phyloP scores from a whole-genome alignment of 2,797 vertebrate species.

The Eutrigla gurnardus region DNA sequence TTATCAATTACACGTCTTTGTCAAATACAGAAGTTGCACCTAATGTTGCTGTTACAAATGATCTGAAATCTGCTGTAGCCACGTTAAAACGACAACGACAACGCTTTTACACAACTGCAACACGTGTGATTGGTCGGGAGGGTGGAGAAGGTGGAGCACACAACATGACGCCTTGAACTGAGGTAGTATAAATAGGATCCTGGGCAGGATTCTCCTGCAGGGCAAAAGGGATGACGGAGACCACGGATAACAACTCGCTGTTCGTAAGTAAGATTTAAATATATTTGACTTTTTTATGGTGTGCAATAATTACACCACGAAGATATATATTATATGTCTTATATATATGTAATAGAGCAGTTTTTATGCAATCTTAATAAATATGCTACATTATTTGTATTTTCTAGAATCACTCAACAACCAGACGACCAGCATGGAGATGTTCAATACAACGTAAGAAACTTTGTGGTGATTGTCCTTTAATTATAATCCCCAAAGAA shows the following conservation, averaged over 20 bases:
- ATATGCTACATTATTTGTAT: neutral
- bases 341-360: neutral
- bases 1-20: neutral
- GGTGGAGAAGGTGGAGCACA: conserved; percentile 47
- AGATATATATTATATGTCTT: neutral
- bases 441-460: conserved; percentile 66
- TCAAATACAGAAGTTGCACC: neutral
- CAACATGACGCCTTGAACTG: conserved; percentile 25
- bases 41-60: neutral
- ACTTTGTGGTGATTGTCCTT: conserved; percentile 2
- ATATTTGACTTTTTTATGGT: neutral
- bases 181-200: conserved; percentile 69
- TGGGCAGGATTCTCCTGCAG: conserved; percentile 4
- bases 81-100: conserved; percentile 3
- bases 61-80: neutral
- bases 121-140: conserved; percentile 59
- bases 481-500: neutral
- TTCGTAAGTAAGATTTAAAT: conserved; percentile 43
- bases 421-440: conserved; percentile 48
- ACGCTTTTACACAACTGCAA: neutral
- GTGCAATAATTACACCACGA: neutral
- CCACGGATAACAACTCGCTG: conserved; percentile 6
- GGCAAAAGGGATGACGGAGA: conserved; percentile 30
- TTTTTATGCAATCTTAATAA: neutral
- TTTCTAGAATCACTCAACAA: conserved; percentile 35